Evolutionary conservation across 2,113 vertebrate genomes (phyloP).

Genomic region (Mus musculus): DNA sequence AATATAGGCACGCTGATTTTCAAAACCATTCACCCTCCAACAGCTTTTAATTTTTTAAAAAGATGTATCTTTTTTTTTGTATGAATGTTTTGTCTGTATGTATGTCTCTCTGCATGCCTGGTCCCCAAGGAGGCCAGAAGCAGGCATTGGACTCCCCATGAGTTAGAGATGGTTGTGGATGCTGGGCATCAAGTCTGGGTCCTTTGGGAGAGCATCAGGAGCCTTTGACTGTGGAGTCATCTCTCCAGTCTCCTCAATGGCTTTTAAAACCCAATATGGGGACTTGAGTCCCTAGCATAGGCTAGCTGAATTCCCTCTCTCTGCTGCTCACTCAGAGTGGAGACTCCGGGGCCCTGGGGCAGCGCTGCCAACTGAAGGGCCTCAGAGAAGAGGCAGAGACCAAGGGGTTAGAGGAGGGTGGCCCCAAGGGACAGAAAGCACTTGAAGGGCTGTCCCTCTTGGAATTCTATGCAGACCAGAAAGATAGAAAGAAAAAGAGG

Average conservation of each 20-base stretch:
- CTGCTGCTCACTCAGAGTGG: background rate
- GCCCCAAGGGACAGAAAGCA: too few relatives aligned
- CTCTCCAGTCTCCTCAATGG: background rate
- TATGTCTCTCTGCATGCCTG: background rate
- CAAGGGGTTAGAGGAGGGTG: background rate
- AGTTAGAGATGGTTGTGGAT: background rate
- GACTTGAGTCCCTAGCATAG: background rate
- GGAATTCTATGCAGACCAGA: background rate
- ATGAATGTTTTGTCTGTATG: background rate
- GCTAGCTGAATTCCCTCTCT: background rate
- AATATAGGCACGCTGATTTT: background rate
- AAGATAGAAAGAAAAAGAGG: conserved; percentile 25
- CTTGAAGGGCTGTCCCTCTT: background rate
- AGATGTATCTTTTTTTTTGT: background rate
- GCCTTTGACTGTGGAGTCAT: background rate
- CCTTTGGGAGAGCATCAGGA: background rate
- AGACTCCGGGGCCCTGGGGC: background rate
- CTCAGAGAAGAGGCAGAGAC: background rate
- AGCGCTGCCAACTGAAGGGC: accelerated
- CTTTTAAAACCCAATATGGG: background rate
- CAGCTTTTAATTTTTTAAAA: background rate
- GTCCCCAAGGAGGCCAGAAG: background rate
- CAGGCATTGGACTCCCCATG: background rate
- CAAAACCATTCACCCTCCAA: background rate
- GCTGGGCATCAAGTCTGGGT: background rate